A percentile compares a stretch with the other conserved stretches of the same genome.
Conservation (phyloP, 2,888 invertebrate genomes). For the Muschampia plurimacula region DNA sequence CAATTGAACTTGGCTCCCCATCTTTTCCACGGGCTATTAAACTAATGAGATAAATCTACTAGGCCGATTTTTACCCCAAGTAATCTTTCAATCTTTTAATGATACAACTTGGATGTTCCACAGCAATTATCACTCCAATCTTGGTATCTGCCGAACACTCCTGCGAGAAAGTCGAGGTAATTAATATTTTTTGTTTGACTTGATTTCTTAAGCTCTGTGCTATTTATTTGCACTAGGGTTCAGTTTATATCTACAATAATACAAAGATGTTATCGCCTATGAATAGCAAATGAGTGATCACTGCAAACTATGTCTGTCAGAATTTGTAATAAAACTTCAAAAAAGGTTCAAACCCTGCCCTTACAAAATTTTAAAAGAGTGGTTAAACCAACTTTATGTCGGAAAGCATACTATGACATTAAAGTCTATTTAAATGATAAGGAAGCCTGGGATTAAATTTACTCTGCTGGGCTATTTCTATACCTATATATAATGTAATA, state of each 20-base stretch:
- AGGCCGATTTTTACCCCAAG: slow-evolving; percentile 74
- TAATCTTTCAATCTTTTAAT: slow-evolving; percentile 84
- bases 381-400: too few species aligned
- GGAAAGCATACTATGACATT: too few species aligned
- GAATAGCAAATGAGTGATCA: too few species aligned
- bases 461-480: too few species aligned
- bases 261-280: too few species aligned
- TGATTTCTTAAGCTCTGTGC: neutral
- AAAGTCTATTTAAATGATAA: too few species aligned
- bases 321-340: too few species aligned
- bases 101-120: slow-evolving; percentile 68
- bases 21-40: slow-evolving; percentile 76
- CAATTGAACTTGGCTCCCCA: slow-evolving; percentile 48
- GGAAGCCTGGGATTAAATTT: too few species aligned
- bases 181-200: slow-evolving; percentile 19
- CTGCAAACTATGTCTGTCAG: too few species aligned
- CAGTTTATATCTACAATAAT: neutral
- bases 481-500: too few species aligned
- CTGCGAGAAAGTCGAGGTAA: slow-evolving; percentile 14
- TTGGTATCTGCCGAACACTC: slow-evolving; percentile 10
- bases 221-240: neutral
- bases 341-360: too few species aligned
- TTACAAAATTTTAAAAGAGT: too few species aligned
- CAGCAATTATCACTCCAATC: slow-evolving; percentile 62
- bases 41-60: slow-evolving; percentile 82